Percentiles rank a stretch among this genome's conserved stretches.
phyloP scores from a whole-genome alignment of 2,797 vertebrate genomes.

The Babyrousa celebensis region DNA sequence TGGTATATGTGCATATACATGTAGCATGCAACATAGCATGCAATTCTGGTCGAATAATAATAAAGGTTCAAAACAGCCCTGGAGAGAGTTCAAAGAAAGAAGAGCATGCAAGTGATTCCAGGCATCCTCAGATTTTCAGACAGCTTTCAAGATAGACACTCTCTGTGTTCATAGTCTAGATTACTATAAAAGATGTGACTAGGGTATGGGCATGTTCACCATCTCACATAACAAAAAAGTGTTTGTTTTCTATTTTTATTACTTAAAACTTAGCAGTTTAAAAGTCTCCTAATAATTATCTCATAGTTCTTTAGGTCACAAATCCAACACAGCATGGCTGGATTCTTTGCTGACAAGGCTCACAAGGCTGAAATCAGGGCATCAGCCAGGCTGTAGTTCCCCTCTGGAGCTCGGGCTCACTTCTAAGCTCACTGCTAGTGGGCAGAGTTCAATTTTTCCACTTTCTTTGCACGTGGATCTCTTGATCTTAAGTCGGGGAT shows the following conservation, averaged over 20 bases:
- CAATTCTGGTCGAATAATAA: not conserved
- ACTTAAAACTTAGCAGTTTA: not conserved
- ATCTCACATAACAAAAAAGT: not conserved
- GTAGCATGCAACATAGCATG: not conserved
- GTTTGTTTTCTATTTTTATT: not conserved
- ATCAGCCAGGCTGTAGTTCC: not conserved
- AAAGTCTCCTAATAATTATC: not conserved
- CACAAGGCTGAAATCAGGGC: not conserved
- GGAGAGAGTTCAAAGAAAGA: not conserved
- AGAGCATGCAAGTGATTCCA: not conserved
- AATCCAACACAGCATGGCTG: not conserved
- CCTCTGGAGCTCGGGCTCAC: rapidly evolving
- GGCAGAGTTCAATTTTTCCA: not conserved
- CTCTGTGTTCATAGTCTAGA: not conserved
- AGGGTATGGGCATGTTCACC: rapidly evolving
- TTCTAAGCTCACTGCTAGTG: not conserved
- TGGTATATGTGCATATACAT: not conserved
- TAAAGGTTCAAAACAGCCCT: not conserved
- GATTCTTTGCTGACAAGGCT: not conserved
- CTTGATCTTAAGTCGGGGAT: not conserved
- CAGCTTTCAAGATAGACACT: not conserved
- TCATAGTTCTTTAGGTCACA: not conserved
- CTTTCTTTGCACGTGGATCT: not conserved
- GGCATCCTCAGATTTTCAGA: not conserved
- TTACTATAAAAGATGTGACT: not conserved